Conservation (phyloP, 2,797 vertebrate species). For the Sciurus carolinensis region DNA sequence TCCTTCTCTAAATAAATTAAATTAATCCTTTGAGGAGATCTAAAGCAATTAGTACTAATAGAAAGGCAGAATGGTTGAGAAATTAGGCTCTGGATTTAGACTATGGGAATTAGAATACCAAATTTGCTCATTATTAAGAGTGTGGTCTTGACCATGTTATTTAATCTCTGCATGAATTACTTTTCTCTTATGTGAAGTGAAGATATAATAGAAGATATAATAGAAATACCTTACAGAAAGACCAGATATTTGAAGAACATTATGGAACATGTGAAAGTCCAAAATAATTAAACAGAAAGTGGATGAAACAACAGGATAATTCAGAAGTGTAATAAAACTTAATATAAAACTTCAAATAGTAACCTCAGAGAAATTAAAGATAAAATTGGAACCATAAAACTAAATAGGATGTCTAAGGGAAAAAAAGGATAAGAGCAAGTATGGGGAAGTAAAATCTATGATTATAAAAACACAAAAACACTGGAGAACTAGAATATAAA, state of each 20-base stretch:
- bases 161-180: slow-evolving; percentile 39
- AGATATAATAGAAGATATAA: not conserved
- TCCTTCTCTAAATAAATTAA: slow-evolving; percentile 59
- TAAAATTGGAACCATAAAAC: slow-evolving; percentile 34
- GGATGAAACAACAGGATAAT: slow-evolving; percentile 17
- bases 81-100: slow-evolving; percentile 42
- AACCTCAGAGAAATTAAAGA: slow-evolving; percentile 57
- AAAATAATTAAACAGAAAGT: slow-evolving; percentile 50
- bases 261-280: not conserved
- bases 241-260: slow-evolving; percentile 54
- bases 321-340: slow-evolving; percentile 33
- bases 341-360: slow-evolving; percentile 26
- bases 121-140: slow-evolving; percentile 35
- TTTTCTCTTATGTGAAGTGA: slow-evolving; percentile 38
- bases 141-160: not conserved
- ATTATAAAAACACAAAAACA: not conserved
- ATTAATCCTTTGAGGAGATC: not conserved
- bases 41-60: not conserved
- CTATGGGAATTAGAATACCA: slow-evolving; percentile 23
- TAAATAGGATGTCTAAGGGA: not conserved
- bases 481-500: not conserved
- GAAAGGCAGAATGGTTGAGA: not conserved
- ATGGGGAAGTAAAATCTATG: slow-evolving; percentile 36
- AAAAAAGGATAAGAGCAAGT: not conserved
- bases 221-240: not conserved